phyloP scores from a whole-genome alignment of 2,797 vertebrate species.

The Lepidocolaptes lacrymiger region DNA sequence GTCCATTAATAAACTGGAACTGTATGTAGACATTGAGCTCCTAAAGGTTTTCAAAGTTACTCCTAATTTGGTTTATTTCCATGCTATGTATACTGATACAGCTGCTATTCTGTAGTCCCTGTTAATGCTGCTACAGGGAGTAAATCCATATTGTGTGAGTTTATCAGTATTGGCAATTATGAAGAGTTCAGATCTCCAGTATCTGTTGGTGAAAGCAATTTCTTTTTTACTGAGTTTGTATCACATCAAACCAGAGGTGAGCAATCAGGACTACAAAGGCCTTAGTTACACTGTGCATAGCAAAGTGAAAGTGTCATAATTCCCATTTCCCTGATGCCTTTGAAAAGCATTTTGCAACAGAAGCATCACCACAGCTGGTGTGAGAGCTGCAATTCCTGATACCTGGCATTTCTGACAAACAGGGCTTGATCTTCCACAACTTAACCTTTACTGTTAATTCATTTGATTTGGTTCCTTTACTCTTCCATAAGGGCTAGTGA shows the following conservation, averaged over 20 bases:
- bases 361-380: neutral
- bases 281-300: neutral
- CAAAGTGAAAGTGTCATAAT: slow-evolving; percentile 2
- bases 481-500: neutral
- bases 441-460: neutral
- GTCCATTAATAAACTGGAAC: neutral
- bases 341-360: neutral
- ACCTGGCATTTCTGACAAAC: neutral
- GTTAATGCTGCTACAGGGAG: neutral
- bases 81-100: neutral
- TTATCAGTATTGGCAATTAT: neutral
- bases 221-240: neutral
- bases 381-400: neutral
- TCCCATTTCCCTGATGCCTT: neutral
- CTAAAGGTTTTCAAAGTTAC: neutral
- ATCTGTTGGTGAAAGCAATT: neutral
- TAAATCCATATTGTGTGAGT: neutral
- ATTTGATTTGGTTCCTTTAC: neutral
- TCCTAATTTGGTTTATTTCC: neutral
- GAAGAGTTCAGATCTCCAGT: neutral
- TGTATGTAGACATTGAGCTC: neutral
- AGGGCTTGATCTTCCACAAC: neutral
- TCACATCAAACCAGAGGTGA: neutral
- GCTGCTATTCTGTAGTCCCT: neutral
- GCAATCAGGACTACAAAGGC: neutral